These are phyloP conservation scores for Noctua comes DNA, from an alignment of 2,888 invertebrate genomes.

Conservation along the genomic window DNA sequence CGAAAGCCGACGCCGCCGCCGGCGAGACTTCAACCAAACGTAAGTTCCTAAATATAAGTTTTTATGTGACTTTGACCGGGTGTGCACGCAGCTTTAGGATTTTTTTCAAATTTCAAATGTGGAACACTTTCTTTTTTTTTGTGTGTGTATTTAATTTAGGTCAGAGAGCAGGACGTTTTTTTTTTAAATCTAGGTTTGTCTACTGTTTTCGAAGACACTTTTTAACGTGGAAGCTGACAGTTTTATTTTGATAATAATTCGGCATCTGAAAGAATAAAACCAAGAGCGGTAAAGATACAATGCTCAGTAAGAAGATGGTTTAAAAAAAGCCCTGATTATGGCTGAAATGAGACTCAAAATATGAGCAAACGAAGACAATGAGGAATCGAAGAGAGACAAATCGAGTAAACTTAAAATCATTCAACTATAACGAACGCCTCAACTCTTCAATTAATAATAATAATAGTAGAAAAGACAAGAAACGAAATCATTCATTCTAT, in stretches of 20 bases:
- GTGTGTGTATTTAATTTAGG: constrained; percentile 11
- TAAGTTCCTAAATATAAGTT: constrained; percentile 79
- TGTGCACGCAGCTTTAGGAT: constrained; percentile 68
- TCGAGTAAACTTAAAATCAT: too few species aligned
- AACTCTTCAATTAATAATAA: too few species aligned
- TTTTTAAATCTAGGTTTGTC: not conserved
- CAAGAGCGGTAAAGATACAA: constrained; percentile 2
- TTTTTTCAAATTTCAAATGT: not conserved
- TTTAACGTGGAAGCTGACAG: not conserved
- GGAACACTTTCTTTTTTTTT: constrained; percentile 3
- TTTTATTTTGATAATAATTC: not conserved
- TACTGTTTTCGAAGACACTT: not conserved
- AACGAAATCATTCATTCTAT: not conserved
- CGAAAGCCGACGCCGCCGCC: constrained; percentile 70
- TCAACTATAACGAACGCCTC: too few species aligned
- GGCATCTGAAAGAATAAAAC: not conserved
- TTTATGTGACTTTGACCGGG: constrained; percentile 69
- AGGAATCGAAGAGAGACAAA: not conserved
- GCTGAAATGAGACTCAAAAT: not conserved
- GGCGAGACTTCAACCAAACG: constrained; percentile 82
- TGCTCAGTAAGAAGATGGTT: not conserved
- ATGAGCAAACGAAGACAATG: not conserved
- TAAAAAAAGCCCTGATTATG: not conserved
- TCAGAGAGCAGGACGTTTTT: not conserved
- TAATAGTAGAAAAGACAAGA: not conserved